Evolutionary conservation across 2,113 vertebrate genomes (phyloP).

Genomic region (Crocuta crocuta): DNA sequence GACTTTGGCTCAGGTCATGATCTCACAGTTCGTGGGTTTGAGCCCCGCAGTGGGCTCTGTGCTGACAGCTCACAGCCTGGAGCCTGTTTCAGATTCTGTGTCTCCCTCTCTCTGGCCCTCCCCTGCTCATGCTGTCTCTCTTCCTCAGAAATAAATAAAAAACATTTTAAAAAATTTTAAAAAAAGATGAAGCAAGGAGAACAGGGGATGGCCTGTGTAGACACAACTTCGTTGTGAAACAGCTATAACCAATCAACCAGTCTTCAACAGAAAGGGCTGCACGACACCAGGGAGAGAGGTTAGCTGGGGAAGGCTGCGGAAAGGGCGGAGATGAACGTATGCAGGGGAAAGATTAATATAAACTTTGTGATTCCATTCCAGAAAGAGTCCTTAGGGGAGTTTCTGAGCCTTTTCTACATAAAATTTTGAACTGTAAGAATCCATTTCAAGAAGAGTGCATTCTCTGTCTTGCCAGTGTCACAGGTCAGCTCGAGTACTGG

Average conservation of each 20-base stretch:
- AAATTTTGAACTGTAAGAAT: background rate
- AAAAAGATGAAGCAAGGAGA: background rate
- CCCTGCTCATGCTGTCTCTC: too few species aligned
- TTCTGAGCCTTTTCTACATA: background rate
- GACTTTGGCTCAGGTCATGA: too few species aligned
- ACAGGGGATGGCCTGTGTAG: accelerated
- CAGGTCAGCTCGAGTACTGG: background rate
- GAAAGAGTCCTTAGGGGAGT: background rate
- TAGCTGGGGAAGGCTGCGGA: background rate
- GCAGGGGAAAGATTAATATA: background rate
- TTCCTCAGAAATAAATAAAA: too few species aligned
- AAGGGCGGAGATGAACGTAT: background rate
- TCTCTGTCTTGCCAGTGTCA: background rate
- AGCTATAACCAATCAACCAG: background rate
- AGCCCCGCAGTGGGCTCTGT: too few species aligned
- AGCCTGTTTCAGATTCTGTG: too few species aligned
- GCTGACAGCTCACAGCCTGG: too few species aligned
- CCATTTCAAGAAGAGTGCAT: background rate
- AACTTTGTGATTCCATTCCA: background rate
- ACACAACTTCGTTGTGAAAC: background rate
- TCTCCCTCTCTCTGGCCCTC: too few species aligned
- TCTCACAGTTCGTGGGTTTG: too few species aligned
- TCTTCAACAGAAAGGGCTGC: background rate
- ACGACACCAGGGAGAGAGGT: background rate
- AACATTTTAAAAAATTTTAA: too few species aligned